Conservation (phyloP, 1,140 invertebrate species). For the Nephila pilipes region DNA sequence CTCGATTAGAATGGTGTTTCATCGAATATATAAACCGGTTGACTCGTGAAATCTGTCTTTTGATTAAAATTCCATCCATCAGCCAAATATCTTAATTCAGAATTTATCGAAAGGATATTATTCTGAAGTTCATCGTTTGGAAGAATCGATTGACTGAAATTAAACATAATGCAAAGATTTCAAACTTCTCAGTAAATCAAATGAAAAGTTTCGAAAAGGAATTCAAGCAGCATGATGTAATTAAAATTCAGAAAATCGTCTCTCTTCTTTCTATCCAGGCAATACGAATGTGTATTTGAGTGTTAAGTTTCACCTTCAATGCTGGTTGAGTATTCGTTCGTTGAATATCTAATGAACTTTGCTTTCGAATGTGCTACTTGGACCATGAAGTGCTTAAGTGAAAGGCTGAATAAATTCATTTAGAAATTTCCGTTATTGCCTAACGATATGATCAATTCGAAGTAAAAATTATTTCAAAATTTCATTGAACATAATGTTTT, state of each 20-base stretch:
- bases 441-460: background rate
- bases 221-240: background rate
- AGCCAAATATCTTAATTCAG: background rate
- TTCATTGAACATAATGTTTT: no score
- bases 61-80: background rate
- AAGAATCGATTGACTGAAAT: background rate
- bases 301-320: background rate
- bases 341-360: background rate
- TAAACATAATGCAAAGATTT: background rate
- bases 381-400: background rate
- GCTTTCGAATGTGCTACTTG: background rate
- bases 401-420: background rate
- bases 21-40: background rate
- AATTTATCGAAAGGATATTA: background rate
- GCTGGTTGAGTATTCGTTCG: background rate
- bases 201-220: background rate
- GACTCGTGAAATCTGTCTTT: background rate
- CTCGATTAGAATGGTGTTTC: background rate
- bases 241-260: slow-evolving; percentile 20
- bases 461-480: background rate
- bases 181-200: background rate
- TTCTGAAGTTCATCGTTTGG: background rate
- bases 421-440: background rate
- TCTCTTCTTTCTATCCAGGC: background rate
- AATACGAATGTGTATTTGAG: background rate